A percentile compares a stretch with the other conserved stretches of the same genome.
phyloP scores from a whole-genome alignment of 2,888 invertebrate species.

The Hartigia nigra region DNA sequence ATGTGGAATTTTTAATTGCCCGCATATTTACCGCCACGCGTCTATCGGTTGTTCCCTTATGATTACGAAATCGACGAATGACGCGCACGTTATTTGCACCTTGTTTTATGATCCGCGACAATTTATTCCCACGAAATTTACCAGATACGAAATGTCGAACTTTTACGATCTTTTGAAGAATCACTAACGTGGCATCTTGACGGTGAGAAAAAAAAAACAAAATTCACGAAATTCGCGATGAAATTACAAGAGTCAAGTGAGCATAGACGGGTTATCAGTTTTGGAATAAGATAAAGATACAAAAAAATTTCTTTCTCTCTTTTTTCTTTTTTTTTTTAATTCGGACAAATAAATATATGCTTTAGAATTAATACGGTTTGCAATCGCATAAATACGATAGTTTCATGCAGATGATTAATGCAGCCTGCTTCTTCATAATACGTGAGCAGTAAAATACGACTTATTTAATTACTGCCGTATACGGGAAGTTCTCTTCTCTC shows the following conservation, averaged over 20 bases:
- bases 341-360: neutral
- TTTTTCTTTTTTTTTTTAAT: neutral
- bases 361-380: neutral
- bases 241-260: neutral
- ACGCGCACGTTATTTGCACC: neutral
- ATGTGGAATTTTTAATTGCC: slow-evolving; percentile 29
- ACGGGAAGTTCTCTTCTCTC: no score
- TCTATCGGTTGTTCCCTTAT: neutral
- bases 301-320: neutral
- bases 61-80: neutral
- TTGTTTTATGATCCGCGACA: neutral
- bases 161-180: slow-evolving; percentile 20
- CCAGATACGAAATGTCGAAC: neutral
- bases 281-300: neutral
- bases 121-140: slow-evolving; percentile 3
- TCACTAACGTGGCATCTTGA: slow-evolving; percentile 29
- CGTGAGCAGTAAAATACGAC: neutral
- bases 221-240: neutral
- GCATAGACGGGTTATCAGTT: neutral
- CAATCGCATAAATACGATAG: neutral
- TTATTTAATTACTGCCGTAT: neutral
- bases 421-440: neutral
- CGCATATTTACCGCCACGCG: slow-evolving; percentile 18
- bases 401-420: neutral
- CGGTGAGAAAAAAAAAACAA: slow-evolving; percentile 21